Conservation (phyloP, 2,797 vertebrate genomes). For the Sebastes glaucus region DNA sequence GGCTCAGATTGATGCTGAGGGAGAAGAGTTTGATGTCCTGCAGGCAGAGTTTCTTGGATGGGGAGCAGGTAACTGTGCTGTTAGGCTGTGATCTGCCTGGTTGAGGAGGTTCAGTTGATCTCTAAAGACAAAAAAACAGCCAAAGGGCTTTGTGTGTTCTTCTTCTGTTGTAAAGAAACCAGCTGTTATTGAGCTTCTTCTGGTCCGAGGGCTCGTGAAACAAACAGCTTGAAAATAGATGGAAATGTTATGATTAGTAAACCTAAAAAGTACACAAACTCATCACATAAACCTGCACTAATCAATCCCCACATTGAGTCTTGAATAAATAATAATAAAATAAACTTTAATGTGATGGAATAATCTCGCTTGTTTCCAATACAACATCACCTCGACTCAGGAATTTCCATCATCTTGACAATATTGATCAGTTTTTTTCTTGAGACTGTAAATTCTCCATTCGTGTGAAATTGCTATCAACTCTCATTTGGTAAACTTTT, state of each 20-base stretch:
- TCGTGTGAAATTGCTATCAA: not conserved
- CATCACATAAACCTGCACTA: not conserved
- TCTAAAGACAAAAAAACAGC: not conserved
- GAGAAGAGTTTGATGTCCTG: constrained; percentile 28
- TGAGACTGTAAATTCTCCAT: not conserved
- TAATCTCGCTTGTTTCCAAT: not conserved
- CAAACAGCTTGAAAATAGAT: constrained; percentile 11
- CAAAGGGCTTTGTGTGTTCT: constrained; percentile 21
- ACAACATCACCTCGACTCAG: not conserved
- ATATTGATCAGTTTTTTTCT: not conserved
- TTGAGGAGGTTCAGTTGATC: constrained; percentile 10
- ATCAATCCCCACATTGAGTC: not conserved
- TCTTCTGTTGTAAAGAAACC: constrained; percentile 22
- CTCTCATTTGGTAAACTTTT: not conserved
- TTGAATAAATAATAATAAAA: not conserved
- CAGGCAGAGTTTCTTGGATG: constrained; percentile 11
- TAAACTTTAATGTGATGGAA: not conserved
- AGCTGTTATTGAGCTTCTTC: constrained; percentile 35
- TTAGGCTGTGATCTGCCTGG: constrained; percentile 4
- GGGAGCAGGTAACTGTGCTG: not conserved
- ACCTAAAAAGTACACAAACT: not conserved
- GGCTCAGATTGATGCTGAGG: constrained; percentile 67
- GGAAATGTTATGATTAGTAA: not conserved
- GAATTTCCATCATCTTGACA: not conserved
- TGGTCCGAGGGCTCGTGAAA: constrained; percentile 6